Conservation (phyloP, 1,140 invertebrate species). For the Sitodiplosis mosellana region DNA sequence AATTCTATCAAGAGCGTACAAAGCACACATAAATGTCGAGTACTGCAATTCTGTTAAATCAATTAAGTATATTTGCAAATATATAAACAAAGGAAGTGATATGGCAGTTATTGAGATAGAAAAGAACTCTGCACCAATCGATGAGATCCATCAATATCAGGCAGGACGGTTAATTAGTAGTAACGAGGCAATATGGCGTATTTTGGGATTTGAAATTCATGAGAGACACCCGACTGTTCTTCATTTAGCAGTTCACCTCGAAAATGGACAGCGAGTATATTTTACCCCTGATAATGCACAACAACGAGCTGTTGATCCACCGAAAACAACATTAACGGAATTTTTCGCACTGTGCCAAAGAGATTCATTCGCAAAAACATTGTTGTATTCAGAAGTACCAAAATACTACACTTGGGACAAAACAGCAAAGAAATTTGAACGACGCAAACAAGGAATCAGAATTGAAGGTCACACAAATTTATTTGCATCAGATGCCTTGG, state of each 20-base stretch:
- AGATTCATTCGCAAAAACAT: constrained; percentile 21
- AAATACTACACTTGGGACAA: constrained; percentile 24
- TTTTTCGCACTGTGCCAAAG: constrained; percentile 20
- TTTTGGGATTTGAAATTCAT: constrained; percentile 20
- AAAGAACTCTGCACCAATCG: constrained; percentile 3
- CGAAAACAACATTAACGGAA: constrained; percentile 19
- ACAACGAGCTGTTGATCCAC: constrained; percentile 11
- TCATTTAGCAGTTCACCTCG: constrained; percentile 23
- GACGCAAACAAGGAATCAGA: constrained; percentile 6
- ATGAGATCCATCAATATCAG: constrained; percentile 14
- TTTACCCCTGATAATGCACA: constrained; percentile 16
- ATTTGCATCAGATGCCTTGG: constrained; percentile 14
- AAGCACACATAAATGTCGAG: constrained; percentile 18
- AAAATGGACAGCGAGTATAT: constrained; percentile 22
- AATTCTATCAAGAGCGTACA: constrained; percentile 9
- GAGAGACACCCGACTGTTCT: constrained; percentile 20
- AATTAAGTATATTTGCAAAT: constrained; percentile 29
- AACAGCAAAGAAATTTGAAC: constrained; percentile 13
- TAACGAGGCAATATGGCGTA: constrained; percentile 26
- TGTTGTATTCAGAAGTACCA: constrained; percentile 26
- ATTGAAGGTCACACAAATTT: constrained; percentile 14
- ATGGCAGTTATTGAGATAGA: constrained; percentile 5
- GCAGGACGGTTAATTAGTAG: constrained; percentile 25
- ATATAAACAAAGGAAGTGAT: constrained; percentile 24
- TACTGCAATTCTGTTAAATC: constrained; percentile 18